A percentile compares a stretch with the other conserved stretches of the same genome.
These are phyloP conservation scores for Zenarchopterus dispar DNA, from an alignment of 2,797 vertebrate species.

Conservation along the genomic window DNA sequence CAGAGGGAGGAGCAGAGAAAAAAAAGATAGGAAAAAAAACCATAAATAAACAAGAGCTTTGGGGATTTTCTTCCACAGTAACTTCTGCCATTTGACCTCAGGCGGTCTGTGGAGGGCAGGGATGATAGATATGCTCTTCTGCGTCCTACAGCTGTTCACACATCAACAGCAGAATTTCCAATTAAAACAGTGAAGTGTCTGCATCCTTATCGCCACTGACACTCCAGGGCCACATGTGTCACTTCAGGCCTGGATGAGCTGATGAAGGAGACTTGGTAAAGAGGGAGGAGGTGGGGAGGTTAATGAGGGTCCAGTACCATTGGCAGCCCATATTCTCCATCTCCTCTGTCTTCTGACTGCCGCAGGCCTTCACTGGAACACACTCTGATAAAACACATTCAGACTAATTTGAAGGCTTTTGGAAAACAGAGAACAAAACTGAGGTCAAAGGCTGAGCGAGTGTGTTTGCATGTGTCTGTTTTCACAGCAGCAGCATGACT, in stretches of 20 bases:
- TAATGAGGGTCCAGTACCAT: conserved; percentile 78
- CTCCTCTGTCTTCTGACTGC: conserved; percentile 44
- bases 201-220: conserved; percentile 81
- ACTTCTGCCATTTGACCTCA: conserved; percentile 78
- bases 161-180: conserved; percentile 82
- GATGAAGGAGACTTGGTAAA: conserved; percentile 74
- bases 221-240: conserved; percentile 76
- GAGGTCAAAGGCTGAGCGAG: conserved; percentile 57
- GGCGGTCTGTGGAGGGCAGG: conserved; percentile 69
- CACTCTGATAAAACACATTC: conserved; percentile 61
- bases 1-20: conserved; percentile 46
- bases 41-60: conserved; percentile 77
- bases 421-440: conserved; percentile 65
- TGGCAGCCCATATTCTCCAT: conserved; percentile 60
- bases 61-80: conserved; percentile 75
- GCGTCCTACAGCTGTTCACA: conserved; percentile 84
- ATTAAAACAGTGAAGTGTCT: conserved; percentile 82
- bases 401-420: conserved; percentile 60
- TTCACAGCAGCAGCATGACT: conserved; percentile 58
- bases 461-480: conserved; percentile 25
- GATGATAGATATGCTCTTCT: conserved; percentile 83
- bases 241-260: conserved; percentile 76
- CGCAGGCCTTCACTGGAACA: conserved; percentile 52
- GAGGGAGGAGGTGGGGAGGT: conserved; percentile 72
- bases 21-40: conserved; percentile 50